These are phyloP conservation scores for Trichogramma dendrolimi DNA, from an alignment of 2,888 invertebrate species.

Conservation along the genomic window DNA sequence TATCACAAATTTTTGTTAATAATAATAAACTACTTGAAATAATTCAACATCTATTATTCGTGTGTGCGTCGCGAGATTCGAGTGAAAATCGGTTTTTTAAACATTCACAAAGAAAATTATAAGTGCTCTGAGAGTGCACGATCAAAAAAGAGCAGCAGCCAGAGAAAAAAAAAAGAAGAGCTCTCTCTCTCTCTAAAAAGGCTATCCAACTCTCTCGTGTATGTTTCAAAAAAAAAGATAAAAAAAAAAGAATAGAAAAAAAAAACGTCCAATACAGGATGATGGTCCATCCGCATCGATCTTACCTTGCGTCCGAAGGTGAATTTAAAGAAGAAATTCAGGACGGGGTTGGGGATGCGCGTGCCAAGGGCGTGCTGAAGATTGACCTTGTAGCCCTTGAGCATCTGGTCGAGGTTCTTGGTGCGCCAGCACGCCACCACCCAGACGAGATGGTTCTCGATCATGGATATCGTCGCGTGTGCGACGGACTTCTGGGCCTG, in stretches of 20 bases:
- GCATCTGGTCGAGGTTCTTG: conserved; percentile 78
- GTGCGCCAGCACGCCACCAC: conserved; percentile 88
- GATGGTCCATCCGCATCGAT: conserved; percentile 5
- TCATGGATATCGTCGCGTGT: conserved; percentile 90
- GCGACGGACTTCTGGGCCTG: conserved; percentile 82
- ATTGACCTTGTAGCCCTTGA: conserved; percentile 89
- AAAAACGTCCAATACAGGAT: conserved; percentile 5
- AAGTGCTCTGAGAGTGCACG: not conserved
- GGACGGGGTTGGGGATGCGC: conserved; percentile 79
- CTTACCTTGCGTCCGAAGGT: conserved; percentile 80
- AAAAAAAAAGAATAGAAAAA: conserved; percentile 9
- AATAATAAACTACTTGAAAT: too few species aligned
- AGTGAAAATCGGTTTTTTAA: too few species aligned
- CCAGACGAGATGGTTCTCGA: conserved; percentile 91
- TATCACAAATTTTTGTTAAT: too few species aligned
- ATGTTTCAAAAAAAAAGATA: conserved; percentile 4
- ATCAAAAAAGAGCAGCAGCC: not conserved
- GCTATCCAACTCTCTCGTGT: not conserved
- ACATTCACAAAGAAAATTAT: not conserved
- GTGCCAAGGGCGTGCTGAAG: conserved; percentile 84
- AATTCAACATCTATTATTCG: too few species aligned
- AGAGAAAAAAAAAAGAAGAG: not conserved
- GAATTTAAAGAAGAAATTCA: conserved; percentile 87
- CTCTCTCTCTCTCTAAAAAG: not conserved
- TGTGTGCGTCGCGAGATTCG: too few species aligned